Evolutionary conservation across 2,797 vertebrate species (phyloP), one percentile per base, ranked within the genome.

Genomic region (Enteromius treurensis): DNA sequence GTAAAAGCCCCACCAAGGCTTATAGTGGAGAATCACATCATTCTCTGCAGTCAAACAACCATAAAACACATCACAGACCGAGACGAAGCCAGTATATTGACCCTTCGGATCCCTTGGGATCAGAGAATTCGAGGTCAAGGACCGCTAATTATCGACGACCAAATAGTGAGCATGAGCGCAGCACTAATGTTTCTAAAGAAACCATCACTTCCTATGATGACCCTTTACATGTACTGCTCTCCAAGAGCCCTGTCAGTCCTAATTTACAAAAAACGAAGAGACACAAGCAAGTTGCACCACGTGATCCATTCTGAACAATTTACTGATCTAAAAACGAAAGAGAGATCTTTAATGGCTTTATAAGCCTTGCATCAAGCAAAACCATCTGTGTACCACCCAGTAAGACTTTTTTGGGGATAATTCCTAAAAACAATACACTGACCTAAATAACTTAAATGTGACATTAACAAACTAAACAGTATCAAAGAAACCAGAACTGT

Each of bases 141-240:
- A 29, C 90, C 5, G 77, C 67, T 15, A 90, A 70, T 32, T 89
- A 85, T 11, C 88, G 81, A 45, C 90, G 88, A 1, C 37, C 62
- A 11, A 86, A 92, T n/a, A 73, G 74, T 3, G 91, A 94, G 32
- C 92, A 89, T 78, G 93, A 94, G 17, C 92, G 87, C 78, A 90
- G 92, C 0, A 92, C 94, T 1, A 91, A 94, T 0, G 26, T 92
- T 58, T 94, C 94, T 83, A 93, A 90, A 84, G 94, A 96, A 79
- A 95, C 95, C 76, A 89, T 94, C 89, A 88, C 90, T 55, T 93
- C 92, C 77, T 94, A 94, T 0, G 95, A 96, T 0, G 96, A 97
- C 85, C 96, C 96, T 7, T 89, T 95, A 0, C 79, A 90, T 0
- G 94, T 96, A 80, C 82, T 96, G 40, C 91, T 93, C 23, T 71